Conservation (phyloP, 2,797 vertebrate genomes). For the Dicrostonyx torquatus region DNA sequence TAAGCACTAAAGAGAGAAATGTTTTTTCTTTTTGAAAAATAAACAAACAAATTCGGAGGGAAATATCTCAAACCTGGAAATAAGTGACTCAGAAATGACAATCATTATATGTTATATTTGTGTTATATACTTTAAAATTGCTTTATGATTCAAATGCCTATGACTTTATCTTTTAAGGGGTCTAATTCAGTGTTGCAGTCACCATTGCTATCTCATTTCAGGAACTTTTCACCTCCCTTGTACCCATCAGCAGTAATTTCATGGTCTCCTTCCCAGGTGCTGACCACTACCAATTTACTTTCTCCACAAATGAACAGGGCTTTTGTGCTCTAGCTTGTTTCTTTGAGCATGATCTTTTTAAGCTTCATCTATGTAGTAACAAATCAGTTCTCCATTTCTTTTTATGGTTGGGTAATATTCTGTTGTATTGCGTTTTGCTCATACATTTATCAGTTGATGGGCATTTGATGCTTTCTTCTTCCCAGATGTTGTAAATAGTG, state of each 20-base stretch:
- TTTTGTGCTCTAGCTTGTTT: background rate
- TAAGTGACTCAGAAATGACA: constrained; percentile 6
- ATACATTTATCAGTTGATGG: background rate
- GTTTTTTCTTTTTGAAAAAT: background rate
- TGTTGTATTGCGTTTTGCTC: background rate
- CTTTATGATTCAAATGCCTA: background rate
- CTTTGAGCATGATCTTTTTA: background rate
- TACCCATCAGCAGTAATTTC: background rate
- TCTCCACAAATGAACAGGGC: background rate
- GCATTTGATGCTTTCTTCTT: background rate
- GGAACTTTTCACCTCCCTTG: background rate
- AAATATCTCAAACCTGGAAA: background rate
- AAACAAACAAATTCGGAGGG: background rate
- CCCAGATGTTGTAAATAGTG: background rate
- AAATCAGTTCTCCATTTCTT: background rate
- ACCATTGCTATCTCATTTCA: background rate
- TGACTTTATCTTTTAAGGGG: background rate
- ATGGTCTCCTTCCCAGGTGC: background rate
- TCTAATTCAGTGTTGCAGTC: background rate
- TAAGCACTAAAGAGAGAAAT: background rate
- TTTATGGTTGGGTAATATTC: background rate
- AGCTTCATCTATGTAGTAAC: background rate
- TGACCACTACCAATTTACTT: background rate
- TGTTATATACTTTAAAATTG: background rate
- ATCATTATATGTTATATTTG: background rate